phyloP scores from a whole-genome alignment of 2,113 vertebrate species.

The Myotis yumanensis region DNA sequence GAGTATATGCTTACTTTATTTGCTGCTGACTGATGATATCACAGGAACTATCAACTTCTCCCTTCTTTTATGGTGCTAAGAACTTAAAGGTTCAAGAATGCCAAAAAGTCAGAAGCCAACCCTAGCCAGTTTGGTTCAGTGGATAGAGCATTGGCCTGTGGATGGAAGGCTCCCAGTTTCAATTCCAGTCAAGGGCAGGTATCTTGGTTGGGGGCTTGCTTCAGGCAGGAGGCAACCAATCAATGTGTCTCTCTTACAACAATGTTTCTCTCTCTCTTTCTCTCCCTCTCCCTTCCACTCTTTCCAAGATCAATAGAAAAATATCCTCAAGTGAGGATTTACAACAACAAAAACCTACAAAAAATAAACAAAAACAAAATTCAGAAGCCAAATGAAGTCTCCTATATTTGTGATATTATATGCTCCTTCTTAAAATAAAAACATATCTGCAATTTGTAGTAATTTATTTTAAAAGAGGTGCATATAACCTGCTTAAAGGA shows the following conservation, averaged over 20 bases:
- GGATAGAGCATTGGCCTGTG: too few species aligned
- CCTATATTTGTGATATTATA: neutral
- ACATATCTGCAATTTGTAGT: neutral
- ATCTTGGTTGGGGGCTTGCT: too few species aligned
- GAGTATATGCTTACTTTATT: neutral
- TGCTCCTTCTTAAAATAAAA: neutral
- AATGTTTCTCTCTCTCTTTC: too few species aligned
- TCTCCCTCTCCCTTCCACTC: too few species aligned
- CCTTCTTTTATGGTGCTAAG: neutral
- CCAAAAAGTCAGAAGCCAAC: neutral
- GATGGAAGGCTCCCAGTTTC: too few species aligned
- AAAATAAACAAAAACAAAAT: neutral
- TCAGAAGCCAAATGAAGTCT: neutral
- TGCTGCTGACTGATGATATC: neutral
- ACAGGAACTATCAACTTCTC: neutral
- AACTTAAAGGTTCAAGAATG: neutral
- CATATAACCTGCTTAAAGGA: neutral
- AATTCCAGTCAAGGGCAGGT: too few species aligned
- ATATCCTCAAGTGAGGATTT: too few species aligned
- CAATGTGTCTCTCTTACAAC: too few species aligned
- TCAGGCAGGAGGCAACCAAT: too few species aligned
- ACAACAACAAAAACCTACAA: too few species aligned
- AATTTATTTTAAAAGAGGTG: conserved; percentile 34
- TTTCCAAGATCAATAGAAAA: too few species aligned
- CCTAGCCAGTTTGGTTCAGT: too few species aligned